Evolutionary conservation across 1,140 invertebrate species (phyloP), one percentile per base, ranked within the genome.

Genomic region (Brachionus paranguensis): DNA sequence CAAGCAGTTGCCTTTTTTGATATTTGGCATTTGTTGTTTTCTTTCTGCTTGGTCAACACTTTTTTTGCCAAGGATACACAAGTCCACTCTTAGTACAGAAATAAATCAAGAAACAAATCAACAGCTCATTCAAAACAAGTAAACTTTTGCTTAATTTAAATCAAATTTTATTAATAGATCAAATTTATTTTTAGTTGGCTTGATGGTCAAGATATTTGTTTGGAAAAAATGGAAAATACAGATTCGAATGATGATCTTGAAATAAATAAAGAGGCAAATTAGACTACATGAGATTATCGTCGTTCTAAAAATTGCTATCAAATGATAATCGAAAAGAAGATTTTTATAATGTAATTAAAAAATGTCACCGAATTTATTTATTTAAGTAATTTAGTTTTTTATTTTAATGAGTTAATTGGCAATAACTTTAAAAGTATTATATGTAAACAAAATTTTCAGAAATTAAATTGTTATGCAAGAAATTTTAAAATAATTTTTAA

Each of bases 91-190:
- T 14, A 27, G 72, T 50, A 10, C 20, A 20, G 72, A 76, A 50
- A 33, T 50, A 27, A 50, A 50, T 14, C 12, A 47, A 12, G 72
- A 76, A 2, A 12, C 12, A 10, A 47, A 50, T 50, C 43, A 47
- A 50, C 72, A 76, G 27, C 27, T 76, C 14, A 53, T 76, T 27
- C 72, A 76, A 50, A 76, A 76, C 72, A 76, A 76, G 72, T 76
- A 50, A 2, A 37, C 24, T 76, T 29, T 8, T n/a, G 3, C 1
- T 74, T 47, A 33, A 70, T 11, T 14, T 5, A 3, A 2, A 11
- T 70, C 43, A 12, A 68, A 29, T 20, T 74, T 8, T 24, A 65
- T 65, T 65, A 33, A 33, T 27, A 2, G 29, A 7, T 37, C 33
- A 37, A 37, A 37, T 37, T 6, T 6, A 37, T 37, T 37, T 37